A percentile compares a stretch with the other conserved stretches of the same genome.
Conservation (phyloP, 2,113 vertebrate species). For the Pipa parva region DNA sequence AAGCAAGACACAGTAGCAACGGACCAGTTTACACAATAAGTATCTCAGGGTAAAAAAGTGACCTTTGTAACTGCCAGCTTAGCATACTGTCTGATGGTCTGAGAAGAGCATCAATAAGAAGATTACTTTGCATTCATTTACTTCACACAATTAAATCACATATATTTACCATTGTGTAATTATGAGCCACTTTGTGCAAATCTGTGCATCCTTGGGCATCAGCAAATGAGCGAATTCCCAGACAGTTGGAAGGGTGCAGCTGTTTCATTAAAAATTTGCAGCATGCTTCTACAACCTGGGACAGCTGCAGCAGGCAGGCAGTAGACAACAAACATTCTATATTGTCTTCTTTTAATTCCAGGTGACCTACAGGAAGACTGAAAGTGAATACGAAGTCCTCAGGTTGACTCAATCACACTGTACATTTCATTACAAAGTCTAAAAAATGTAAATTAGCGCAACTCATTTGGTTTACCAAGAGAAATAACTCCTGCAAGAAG, state of each 20-base stretch:
- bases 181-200: slow-evolving; percentile 91
- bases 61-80: too few relatives aligned
- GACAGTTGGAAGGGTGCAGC: slow-evolving; percentile 96
- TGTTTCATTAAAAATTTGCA: slow-evolving; percentile 95
- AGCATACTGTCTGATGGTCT: too few relatives aligned
- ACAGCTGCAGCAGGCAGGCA: slow-evolving; percentile 92
- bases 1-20: too few relatives aligned
- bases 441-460: too few relatives aligned
- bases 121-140: too few relatives aligned
- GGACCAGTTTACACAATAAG: too few relatives aligned
- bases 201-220: slow-evolving; percentile 93
- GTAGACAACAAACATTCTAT: slow-evolving; percentile 93
- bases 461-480: too few relatives aligned
- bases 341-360: slow-evolving; percentile 94
- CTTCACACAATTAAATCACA: slow-evolving; percentile 3
- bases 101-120: too few relatives aligned
- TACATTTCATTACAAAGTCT: too few relatives aligned
- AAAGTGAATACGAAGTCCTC: not conserved
- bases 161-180: slow-evolving; percentile 90
- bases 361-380: slow-evolving; percentile 66
- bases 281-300: slow-evolving; percentile 92
- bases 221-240: slow-evolving; percentile 93
- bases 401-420: too few relatives aligned
- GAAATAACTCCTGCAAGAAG: too few relatives aligned
- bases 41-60: too few relatives aligned